These are phyloP conservation scores for Euproctis similis DNA, from an alignment of 2,888 invertebrate species.

Conservation along the genomic window DNA sequence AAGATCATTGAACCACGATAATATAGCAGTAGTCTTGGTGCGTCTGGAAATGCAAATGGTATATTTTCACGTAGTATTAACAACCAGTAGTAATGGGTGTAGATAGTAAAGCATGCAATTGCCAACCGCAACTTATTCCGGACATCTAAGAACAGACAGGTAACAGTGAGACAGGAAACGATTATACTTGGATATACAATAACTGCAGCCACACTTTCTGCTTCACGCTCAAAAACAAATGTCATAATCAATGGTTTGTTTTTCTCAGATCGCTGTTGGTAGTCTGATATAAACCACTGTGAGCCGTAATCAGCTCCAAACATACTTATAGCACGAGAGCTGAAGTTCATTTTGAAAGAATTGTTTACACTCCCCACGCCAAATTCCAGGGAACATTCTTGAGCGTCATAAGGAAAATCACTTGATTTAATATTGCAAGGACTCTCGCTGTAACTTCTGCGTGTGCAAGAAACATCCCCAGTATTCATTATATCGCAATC, in stretches of 20 bases:
- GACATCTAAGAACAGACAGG: constrained; percentile 28
- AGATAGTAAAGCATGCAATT: constrained; percentile 29
- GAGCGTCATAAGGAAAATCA: constrained; percentile 37
- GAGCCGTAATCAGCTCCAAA: constrained; percentile 27
- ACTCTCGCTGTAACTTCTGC: constrained; percentile 3
- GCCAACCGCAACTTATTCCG: constrained; percentile 19
- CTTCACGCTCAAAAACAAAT: constrained; percentile 37
- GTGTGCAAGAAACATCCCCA: constrained; percentile 21
- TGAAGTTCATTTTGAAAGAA: constrained; percentile 16
- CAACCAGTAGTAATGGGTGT: constrained; percentile 31
- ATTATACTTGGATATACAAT: constrained; percentile 32
- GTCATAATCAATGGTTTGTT: constrained; percentile 23
- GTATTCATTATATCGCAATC: constrained; percentile 17
- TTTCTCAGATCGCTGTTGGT: constrained; percentile 14
- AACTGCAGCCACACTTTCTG: constrained; percentile 25
- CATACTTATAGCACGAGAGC: constrained; percentile 14
- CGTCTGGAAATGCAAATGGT: constrained; percentile 24
- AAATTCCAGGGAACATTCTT: constrained; percentile 28
- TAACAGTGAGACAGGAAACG: constrained; percentile 26
- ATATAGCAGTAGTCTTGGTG: constrained; percentile 35
- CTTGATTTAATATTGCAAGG: constrained; percentile 25
- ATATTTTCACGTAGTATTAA: constrained; percentile 20
- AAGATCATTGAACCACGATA: constrained; percentile 32
- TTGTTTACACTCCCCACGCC: constrained; percentile 5
- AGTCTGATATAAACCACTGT: constrained; percentile 39